A percentile compares a stretch with the other conserved stretches of the same genome.
These are phyloP conservation scores for Castor canadensis DNA, from an alignment of 2,113 vertebrate genomes.

Conservation along the genomic window DNA sequence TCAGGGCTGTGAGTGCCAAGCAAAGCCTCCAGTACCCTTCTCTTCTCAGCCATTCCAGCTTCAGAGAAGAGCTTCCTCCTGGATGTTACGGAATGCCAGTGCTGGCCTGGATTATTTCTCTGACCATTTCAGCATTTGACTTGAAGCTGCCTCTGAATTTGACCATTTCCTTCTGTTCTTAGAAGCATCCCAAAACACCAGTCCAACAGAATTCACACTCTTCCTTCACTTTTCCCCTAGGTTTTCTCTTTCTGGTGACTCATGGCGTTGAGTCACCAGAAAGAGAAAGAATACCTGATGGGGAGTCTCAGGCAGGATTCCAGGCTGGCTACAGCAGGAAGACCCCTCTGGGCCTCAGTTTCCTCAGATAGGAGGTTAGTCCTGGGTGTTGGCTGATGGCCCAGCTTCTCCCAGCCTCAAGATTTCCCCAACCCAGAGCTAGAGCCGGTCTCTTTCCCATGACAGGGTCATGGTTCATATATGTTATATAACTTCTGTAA, in stretches of 20 bases:
- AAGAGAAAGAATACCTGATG: not conserved
- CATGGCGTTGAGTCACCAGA: not conserved
- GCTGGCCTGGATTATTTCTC: accelerated
- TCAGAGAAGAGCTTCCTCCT: not conserved
- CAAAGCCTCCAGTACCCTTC: not conserved
- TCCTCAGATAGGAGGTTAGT: not conserved
- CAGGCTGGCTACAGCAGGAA: not conserved
- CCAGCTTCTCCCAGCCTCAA: not conserved
- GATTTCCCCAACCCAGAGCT: not conserved
- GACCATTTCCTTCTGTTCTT: not conserved
- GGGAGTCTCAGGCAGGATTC: not conserved
- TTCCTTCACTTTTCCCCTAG: not conserved
- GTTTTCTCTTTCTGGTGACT: too few species aligned
- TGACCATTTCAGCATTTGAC: not conserved
- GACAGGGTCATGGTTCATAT: not conserved
- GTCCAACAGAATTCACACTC: not conserved
- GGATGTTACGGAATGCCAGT: not conserved
- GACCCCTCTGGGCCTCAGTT: conserved; percentile 11
- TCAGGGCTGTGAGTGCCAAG: not conserved
- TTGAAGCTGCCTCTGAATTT: not conserved
- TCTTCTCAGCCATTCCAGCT: not conserved
- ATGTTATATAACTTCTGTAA: not conserved
- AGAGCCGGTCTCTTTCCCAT: not conserved
- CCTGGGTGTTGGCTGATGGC: not conserved
- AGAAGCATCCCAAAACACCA: not conserved